Percentiles rank a stretch among this genome's conserved stretches.
phyloP scores from a whole-genome alignment of 2,797 vertebrate genomes.

The Manis crassicaudata region DNA sequence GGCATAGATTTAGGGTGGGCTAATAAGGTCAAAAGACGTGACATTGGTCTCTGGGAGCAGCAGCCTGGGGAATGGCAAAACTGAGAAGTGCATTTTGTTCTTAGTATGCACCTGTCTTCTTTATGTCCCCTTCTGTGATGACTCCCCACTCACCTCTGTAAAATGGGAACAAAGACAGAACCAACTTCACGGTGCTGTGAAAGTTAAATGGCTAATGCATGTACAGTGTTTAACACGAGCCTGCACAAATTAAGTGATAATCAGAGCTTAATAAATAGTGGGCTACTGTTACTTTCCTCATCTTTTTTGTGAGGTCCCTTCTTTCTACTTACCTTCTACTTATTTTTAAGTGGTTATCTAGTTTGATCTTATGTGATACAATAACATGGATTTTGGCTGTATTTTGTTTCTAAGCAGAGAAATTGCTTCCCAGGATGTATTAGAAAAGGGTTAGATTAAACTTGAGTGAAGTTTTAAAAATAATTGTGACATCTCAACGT shows the following conservation, averaged over 20 bases:
- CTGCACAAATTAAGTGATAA: neutral
- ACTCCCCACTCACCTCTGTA: neutral
- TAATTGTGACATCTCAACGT: conserved; percentile 28
- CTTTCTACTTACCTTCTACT: neutral
- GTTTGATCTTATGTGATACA: conserved; percentile 5
- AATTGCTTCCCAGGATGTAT: neutral
- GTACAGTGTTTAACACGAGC: fast-evolving
- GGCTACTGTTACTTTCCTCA: neutral
- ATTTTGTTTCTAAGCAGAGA: neutral
- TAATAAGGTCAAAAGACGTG: too few relatives aligned
- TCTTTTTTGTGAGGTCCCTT: neutral
- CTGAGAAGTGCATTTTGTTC: neutral
- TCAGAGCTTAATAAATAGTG: neutral
- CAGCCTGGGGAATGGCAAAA: neutral
- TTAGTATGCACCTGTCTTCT: too few relatives aligned
- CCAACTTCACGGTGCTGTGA: neutral
- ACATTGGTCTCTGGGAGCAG: neutral
- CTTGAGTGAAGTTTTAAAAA: conserved; percentile 45
- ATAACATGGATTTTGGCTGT: neutral
- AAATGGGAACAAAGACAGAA: neutral
- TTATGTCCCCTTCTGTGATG: fast-evolving
- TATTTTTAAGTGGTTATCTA: conserved; percentile 21
- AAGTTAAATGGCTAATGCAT: neutral
- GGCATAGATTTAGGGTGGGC: neutral
- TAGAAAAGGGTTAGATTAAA: conserved; percentile 1